A percentile compares a stretch with the other conserved stretches of the same genome.
Conservation (phyloP, 92 coral and sea anemone species). For the Epizoanthus illoricatus region DNA sequence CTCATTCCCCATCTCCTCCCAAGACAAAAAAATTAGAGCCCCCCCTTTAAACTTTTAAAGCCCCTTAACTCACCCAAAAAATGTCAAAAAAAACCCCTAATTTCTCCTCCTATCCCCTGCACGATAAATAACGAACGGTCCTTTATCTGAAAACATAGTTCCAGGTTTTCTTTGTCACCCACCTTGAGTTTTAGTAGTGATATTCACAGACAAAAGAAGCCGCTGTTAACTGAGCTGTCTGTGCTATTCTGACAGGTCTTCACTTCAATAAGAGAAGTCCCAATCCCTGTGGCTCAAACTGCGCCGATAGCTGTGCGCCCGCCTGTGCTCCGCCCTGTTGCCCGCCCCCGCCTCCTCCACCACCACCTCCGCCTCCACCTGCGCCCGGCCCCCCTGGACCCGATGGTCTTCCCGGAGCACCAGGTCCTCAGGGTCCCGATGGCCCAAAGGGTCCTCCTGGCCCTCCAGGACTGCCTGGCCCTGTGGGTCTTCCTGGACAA, state of each 20-base stretch:
- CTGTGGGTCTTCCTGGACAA: slow-evolving; percentile 54
- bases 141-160: too few relatives aligned
- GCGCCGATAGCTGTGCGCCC: slow-evolving; percentile 26
- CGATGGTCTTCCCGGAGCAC: slow-evolving; percentile 61
- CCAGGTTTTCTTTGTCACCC: too few relatives aligned
- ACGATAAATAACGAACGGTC: too few relatives aligned
- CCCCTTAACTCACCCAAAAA: too few relatives aligned
- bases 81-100: too few relatives aligned
- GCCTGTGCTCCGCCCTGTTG: slow-evolving; percentile 30
- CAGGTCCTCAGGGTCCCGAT: slow-evolving; percentile 66
- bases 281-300: slow-evolving; percentile 13
- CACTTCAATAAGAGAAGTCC: slow-evolving; percentile 11
- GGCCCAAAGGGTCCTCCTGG: slow-evolving; percentile 71
- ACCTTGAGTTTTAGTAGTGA: too few relatives aligned
- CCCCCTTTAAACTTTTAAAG: too few relatives aligned
- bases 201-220: too few relatives aligned
- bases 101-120: too few relatives aligned
- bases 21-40: too few relatives aligned
- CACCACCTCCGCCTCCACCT: slow-evolving; percentile 25
- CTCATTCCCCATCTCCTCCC: too few relatives aligned
- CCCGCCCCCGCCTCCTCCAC: slow-evolving; percentile 4
- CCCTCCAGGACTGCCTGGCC: slow-evolving; percentile 58
- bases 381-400: slow-evolving; percentile 66
- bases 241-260: background rate
- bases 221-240: background rate